These are phyloP conservation scores for Aurelia aurita complex sp. Pacific DNA, from an alignment of 30 jellyfish, hydroid and myxozoan species.

Conservation along the genomic window DNA sequence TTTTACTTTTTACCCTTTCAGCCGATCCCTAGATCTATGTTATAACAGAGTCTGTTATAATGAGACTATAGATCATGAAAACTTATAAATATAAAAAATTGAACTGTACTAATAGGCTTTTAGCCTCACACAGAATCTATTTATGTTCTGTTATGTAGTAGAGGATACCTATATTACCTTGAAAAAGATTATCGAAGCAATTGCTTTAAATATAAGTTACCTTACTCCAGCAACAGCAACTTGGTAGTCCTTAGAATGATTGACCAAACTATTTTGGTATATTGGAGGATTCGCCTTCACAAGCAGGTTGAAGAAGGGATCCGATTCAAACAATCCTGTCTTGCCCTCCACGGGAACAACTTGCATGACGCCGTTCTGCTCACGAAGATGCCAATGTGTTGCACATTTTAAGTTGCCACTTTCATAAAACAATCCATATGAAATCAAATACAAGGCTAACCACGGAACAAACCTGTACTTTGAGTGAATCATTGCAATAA, in stretches of 20 bases:
- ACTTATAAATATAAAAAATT: too few relatives aligned
- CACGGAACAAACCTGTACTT: slow-evolving; percentile 40
- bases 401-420: slow-evolving; percentile 51
- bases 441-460: slow-evolving; percentile 42
- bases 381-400: slow-evolving; percentile 81
- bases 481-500: background rate
- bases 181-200: too few relatives aligned
- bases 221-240: slow-evolving; percentile 60
- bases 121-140: too few relatives aligned
- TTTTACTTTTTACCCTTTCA: too few relatives aligned
- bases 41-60: too few relatives aligned
- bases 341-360: slow-evolving; percentile 67
- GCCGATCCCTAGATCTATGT: too few relatives aligned
- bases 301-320: slow-evolving; percentile 63
- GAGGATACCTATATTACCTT: too few relatives aligned
- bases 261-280: slow-evolving; percentile 23
- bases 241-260: slow-evolving; percentile 41
- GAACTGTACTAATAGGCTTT: too few relatives aligned
- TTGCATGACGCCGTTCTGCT: slow-evolving; percentile 67
- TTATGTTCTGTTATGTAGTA: too few relatives aligned
- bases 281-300: slow-evolving; percentile 70
- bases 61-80: too few relatives aligned
- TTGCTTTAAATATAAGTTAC: background rate
- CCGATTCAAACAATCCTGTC: slow-evolving; percentile 60
- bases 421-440: slow-evolving; percentile 54